Evolutionary conservation across 2,797 vertebrate species (phyloP), one percentile per base, ranked within the genome.

Genomic region (Semaprochilodus insignis): DNA sequence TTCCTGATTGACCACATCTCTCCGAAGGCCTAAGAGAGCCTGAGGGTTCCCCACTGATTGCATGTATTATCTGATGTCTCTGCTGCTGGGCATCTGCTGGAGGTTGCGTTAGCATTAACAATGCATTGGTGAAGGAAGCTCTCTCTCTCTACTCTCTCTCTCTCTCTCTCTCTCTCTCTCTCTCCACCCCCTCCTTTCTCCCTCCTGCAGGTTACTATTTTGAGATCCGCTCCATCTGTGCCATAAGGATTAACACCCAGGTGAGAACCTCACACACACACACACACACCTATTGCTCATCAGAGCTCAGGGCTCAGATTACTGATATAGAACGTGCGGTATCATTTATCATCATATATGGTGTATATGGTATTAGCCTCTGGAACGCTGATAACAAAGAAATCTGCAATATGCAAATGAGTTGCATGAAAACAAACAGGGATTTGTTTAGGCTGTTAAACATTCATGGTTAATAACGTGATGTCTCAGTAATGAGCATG

Each of bases 211-310:
- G 98, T 94, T 99, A 98, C 95, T 99, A 99, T 95, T 99, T 99
- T 59, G 98, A 99, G 94, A 99, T 99, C 89, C 97, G 98, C 72
- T 99, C 98, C 93, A 97, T 99, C 57, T 98, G 98, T 21, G 98
- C 98, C 84, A 99, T 99, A 93, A 96, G 97, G 93, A 99, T 99
- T 96, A 99, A 99, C 95, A 99, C 98, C 0, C 98, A 99, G 97
- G 98, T 99, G 94, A 90, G 93, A 90, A 90, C 87, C 85, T 91
- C 89, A 90, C 72, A 52, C 85, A 67, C 74, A 60, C n/a, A n/a
- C 84, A 34, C 80, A 57, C 44, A 48, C 44, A 3, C 40, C 40
- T 6, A 69, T 31, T 48, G 23, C 59, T 27, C 48, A 6, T 70
- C 40, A 14, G 8, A 51, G 44, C 19, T 19, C 51, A n/a, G 31